Percentiles rank a stretch among this genome's conserved stretches.
Conservation (phyloP, 53 echinoderm and acorn worm genomes). For the Arbacia lixula region DNA sequence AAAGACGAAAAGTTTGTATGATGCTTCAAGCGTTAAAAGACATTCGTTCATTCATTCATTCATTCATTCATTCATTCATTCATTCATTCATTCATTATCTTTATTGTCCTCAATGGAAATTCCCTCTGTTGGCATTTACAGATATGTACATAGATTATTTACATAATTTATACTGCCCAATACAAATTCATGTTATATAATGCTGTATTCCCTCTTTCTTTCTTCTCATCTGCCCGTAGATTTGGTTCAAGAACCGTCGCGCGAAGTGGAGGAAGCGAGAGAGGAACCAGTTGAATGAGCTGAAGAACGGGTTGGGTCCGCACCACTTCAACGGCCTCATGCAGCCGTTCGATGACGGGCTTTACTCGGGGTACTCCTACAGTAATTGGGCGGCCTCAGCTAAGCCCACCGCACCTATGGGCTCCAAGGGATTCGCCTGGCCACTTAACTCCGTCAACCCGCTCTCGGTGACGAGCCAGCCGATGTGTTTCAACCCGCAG, state of each 20-base stretch:
- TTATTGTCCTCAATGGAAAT: too few relatives aligned
- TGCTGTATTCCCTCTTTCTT: background rate
- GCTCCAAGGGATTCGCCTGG: conserved; percentile 92
- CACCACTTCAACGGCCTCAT: conserved; percentile 92
- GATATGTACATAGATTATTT: too few relatives aligned
- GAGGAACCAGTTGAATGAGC: conserved; percentile 93
- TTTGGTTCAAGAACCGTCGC: conserved; percentile 98
- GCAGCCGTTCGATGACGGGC: conserved; percentile 87
- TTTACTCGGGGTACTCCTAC: conserved; percentile 91
- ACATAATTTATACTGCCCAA: too few relatives aligned
- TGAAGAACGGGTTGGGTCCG: conserved; percentile 90
- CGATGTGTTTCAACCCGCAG: conserved; percentile 85
- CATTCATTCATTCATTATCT: too few relatives aligned
- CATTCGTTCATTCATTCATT: too few relatives aligned
- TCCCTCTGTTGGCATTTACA: too few relatives aligned
- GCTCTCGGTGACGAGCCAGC: conserved; percentile 64
- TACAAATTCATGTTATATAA: too few relatives aligned
- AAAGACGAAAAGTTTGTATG: too few relatives aligned
- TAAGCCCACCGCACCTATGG: conserved; percentile 64
- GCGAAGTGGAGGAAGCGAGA: conserved; percentile 98
- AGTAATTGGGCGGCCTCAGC: conserved; percentile 79
- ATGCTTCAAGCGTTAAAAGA: too few relatives aligned
- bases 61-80: too few relatives aligned
- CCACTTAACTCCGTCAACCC: conserved; percentile 53
- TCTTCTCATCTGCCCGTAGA: conserved; percentile 56